These are phyloP conservation scores for Elanus axillaris DNA, from an alignment of 2,113 vertebrate species.

Conservation along the genomic window DNA sequence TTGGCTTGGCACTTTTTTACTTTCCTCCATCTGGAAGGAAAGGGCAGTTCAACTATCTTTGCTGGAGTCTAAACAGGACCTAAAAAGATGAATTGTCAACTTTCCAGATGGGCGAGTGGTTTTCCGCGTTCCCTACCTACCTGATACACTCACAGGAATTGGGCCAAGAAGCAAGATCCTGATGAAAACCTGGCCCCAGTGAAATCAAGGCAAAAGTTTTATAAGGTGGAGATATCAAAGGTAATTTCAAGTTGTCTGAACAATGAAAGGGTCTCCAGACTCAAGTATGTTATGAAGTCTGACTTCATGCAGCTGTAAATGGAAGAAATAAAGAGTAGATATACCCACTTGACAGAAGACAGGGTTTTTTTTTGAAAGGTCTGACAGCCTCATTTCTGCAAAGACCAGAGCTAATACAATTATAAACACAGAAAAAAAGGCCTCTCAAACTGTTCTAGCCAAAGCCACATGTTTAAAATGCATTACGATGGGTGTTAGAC, in stretches of 20 bases:
- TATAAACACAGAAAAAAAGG: not conserved
- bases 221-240: not conserved
- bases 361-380: not conserved
- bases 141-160: not conserved
- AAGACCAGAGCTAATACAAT: not conserved
- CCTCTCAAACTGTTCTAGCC: not conserved
- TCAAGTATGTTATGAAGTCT: not conserved
- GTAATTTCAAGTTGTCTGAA: not conserved
- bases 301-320: not conserved
- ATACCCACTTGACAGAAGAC: not conserved
- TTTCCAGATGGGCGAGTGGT: not conserved
- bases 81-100: not conserved
- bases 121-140: not conserved
- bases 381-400: not conserved
- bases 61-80: not conserved
- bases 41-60: not conserved
- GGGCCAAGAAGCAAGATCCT: not conserved
- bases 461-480: not conserved
- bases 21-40: not conserved
- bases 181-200: not conserved
- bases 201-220: not conserved
- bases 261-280: not conserved
- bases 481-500: not conserved
- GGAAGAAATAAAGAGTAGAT: not conserved
- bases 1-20: not conserved